Conservation (phyloP, 2,797 vertebrate genomes). For the Malurus splendens region DNA sequence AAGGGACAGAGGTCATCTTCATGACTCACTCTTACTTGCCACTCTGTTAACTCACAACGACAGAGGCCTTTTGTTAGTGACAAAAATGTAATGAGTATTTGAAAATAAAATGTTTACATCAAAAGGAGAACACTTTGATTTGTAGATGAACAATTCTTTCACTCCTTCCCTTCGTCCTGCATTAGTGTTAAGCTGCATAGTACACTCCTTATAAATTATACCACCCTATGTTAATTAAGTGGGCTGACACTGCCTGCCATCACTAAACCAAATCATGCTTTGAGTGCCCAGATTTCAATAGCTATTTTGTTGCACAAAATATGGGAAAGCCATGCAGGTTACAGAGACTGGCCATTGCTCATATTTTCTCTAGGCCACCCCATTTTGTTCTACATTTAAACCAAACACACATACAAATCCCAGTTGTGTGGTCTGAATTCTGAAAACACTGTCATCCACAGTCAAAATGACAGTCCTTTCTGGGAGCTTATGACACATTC, state of each 20-base stretch:
- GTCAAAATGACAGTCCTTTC: constrained; percentile 10
- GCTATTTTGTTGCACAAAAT: constrained; percentile 64
- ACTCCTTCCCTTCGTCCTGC: background rate
- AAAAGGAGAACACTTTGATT: constrained; percentile 41
- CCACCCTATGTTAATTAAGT: constrained; percentile 62
- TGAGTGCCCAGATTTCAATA: constrained; percentile 57
- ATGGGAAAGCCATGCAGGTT: constrained; percentile 27
- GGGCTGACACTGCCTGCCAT: constrained; percentile 62
- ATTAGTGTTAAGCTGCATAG: constrained; percentile 13
- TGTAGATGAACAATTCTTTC: constrained; percentile 8
- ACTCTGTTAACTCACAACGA: constrained; percentile 24
- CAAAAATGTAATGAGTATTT: constrained; percentile 13
- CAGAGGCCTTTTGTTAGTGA: constrained; percentile 52
- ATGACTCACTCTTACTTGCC: constrained; percentile 31
- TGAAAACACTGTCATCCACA: background rate
- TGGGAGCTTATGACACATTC: background rate
- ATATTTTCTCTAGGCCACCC: constrained; percentile 9
- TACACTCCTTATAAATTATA: constrained; percentile 66
- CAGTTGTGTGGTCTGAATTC: constrained; percentile 11
- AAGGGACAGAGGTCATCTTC: constrained; percentile 53
- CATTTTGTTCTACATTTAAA: constrained; percentile 47
- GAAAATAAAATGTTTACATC: constrained; percentile 50
- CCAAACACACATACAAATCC: background rate
- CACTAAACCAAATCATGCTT: constrained; percentile 45
- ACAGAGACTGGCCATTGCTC: constrained; percentile 11